Percentiles rank a stretch among this genome's conserved stretches.
phyloP scores from a whole-genome alignment of 1,140 invertebrate genomes.

The Drosophila trapezifrons region DNA sequence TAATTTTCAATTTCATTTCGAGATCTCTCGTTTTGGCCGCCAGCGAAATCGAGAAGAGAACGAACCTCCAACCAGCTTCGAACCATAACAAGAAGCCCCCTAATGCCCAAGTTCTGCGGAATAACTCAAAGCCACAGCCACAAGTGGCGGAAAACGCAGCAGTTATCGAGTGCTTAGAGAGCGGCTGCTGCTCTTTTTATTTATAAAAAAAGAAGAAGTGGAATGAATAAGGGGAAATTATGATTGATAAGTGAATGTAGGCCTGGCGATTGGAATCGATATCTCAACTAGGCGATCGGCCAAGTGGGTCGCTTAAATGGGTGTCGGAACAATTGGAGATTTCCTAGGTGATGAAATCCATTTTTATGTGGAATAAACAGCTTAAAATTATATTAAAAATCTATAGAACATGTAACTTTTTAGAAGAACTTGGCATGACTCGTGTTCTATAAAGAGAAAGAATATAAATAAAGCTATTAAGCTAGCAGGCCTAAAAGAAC shows the following conservation, averaged over 20 bases:
- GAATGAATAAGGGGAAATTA: slow-evolving; percentile 39
- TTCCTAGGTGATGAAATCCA: background rate
- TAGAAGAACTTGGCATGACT: background rate
- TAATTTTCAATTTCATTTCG: slow-evolving; percentile 77
- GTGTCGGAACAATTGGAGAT: background rate
- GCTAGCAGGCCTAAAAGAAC: background rate
- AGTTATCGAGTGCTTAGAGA: slow-evolving; percentile 51
- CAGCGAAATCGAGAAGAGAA: slow-evolving; percentile 27
- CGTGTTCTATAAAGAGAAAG: background rate
- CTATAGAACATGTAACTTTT: no score
- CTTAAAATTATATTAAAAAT: no score
- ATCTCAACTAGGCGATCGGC: slow-evolving; percentile 5
- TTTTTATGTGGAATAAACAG: no score
- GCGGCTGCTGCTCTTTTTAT: slow-evolving; percentile 23
- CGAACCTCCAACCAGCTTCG: slow-evolving; percentile 1
- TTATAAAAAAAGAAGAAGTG: background rate
- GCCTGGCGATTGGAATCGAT: slow-evolving; percentile 32
- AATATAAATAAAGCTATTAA: slow-evolving; percentile 9
- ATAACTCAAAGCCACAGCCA: slow-evolving; percentile 12
- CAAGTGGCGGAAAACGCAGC: slow-evolving; percentile 42
- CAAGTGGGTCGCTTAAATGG: slow-evolving; percentile 42
- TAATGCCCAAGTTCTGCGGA: slow-evolving; percentile 10
- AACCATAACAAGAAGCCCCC: slow-evolving; percentile 8
- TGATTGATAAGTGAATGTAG: slow-evolving; percentile 50
- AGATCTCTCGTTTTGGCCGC: slow-evolving; percentile 28